Percentiles rank a stretch among this genome's conserved stretches.
phyloP scores from a whole-genome alignment of 1,140 invertebrate species.

The Schmidtea mediterranea region DNA sequence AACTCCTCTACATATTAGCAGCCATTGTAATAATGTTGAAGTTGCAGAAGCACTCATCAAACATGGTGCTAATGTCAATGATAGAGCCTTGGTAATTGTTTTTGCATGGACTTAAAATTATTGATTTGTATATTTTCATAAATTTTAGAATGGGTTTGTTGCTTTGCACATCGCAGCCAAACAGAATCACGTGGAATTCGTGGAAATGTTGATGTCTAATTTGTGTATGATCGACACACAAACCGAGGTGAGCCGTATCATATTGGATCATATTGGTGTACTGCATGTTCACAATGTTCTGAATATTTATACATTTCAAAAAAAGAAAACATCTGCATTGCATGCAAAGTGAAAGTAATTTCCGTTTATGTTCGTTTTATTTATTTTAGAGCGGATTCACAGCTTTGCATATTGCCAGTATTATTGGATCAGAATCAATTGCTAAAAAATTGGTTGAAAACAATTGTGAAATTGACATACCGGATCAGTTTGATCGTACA shows the following conservation, averaged over 20 bases:
- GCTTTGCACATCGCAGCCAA: constrained; percentile 90
- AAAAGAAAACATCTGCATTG: too few species aligned
- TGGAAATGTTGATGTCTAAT: constrained; percentile 62
- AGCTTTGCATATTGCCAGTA: constrained; percentile 82
- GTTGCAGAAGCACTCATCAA: constrained; percentile 84
- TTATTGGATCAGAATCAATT: constrained; percentile 80
- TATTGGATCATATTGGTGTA: too few species aligned
- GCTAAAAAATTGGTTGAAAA: constrained; percentile 71
- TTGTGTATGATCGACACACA: constrained; percentile 87
- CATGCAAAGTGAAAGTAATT: too few species aligned
- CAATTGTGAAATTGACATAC: constrained; percentile 80
- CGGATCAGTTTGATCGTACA: constrained; percentile 86
- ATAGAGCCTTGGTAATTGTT: constrained; percentile 48
- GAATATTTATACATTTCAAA: too few species aligned
- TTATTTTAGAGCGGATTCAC: constrained; percentile 98
- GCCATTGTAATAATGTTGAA: constrained; percentile 60
- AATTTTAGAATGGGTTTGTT: constrained; percentile 80
- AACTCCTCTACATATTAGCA: constrained; percentile 85
- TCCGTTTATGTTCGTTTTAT: too few species aligned
- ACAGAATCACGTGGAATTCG: constrained; percentile 82
- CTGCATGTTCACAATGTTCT: too few species aligned
- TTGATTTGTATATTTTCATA: too few species aligned
- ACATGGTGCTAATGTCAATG: constrained; percentile 66
- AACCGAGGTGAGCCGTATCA: too few species aligned
- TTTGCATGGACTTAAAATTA: too few species aligned